Evolutionary conservation across 2,888 invertebrate genomes (phyloP).

Genomic region (Mesochorus sp.): DNA sequence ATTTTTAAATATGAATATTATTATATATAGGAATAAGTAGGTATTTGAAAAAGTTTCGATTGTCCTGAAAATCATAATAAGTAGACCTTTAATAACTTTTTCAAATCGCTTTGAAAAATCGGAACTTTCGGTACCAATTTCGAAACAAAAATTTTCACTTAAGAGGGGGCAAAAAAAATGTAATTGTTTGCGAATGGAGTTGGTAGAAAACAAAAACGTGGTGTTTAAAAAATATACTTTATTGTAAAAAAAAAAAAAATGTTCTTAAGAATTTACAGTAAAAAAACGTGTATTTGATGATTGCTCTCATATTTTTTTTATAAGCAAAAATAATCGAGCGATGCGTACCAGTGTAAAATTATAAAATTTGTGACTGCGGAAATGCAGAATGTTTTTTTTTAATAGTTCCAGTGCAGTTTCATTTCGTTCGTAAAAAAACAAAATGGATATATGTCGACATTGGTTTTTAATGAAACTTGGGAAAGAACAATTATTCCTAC

Average conservation of each 20-base stretch:
- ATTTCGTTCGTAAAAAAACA: background rate
- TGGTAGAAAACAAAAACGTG: slow-evolving; percentile 62
- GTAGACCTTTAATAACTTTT: too few relatives aligned
- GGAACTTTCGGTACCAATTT: too few relatives aligned
- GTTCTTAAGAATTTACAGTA: slow-evolving; percentile 49
- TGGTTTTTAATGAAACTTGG: background rate
- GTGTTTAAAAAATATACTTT: slow-evolving; percentile 45
- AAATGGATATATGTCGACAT: background rate
- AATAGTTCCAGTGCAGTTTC: too few relatives aligned
- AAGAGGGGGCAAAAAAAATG: background rate
- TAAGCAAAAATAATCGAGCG: background rate
- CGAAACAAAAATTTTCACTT: too few relatives aligned
- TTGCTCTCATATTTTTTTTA: too few relatives aligned
- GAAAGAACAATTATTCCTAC: background rate
- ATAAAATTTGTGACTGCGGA: background rate
- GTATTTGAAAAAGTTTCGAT: too few relatives aligned
- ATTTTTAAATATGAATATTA: too few relatives aligned
- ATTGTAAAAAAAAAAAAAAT: slow-evolving; percentile 46
- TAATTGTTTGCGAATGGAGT: background rate
- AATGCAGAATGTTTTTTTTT: background rate
- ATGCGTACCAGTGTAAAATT: background rate
- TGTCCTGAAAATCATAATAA: too few relatives aligned
- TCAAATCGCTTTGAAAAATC: too few relatives aligned
- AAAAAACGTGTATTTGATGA: background rate
- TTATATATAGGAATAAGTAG: too few relatives aligned